Conservation (phyloP, 2,113 vertebrate species). For the Engystomops pustulosus region DNA sequence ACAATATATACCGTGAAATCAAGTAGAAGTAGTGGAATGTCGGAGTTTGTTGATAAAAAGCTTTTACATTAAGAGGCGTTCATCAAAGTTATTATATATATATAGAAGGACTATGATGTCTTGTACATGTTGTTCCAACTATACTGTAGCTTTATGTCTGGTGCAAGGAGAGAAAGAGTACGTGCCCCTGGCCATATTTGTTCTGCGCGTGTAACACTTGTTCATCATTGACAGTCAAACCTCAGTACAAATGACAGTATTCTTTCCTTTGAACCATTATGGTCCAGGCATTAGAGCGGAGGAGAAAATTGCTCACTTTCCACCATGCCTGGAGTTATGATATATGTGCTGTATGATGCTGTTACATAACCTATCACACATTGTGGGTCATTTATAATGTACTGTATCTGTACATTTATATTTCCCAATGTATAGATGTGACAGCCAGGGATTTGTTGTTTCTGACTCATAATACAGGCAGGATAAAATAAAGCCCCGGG, state of each 20-base stretch:
- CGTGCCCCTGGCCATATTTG: background rate
- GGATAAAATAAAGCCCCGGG: background rate
- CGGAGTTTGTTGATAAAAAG: background rate
- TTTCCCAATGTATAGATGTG: slow-evolving; percentile 24
- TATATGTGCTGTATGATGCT: slow-evolving; percentile 30
- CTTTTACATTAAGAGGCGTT: background rate
- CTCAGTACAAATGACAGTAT: slow-evolving; percentile 25
- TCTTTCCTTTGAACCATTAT: slow-evolving; percentile 36
- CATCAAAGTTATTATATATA: no score
- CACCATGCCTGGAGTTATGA: slow-evolving; percentile 8
- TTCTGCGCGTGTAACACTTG: background rate
- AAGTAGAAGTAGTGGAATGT: background rate
- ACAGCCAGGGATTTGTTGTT: slow-evolving; percentile 34
- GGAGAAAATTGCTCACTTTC: slow-evolving; percentile 14
- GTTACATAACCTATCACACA: slow-evolving; percentile 18
- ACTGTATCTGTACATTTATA: slow-evolving; percentile 15
- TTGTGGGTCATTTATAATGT: slow-evolving; percentile 16
- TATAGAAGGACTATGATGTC: background rate
- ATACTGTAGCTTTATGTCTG: background rate
- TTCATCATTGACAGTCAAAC: slow-evolving; percentile 34
- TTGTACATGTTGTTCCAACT: background rate
- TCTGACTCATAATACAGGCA: background rate
- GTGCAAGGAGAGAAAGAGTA: background rate
- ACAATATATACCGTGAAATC: background rate
- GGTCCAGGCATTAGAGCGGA: background rate